Base-by-base conservation (phyloP, 92 coral and sea anemone genomes). In the Porites evermanni region DNA sequence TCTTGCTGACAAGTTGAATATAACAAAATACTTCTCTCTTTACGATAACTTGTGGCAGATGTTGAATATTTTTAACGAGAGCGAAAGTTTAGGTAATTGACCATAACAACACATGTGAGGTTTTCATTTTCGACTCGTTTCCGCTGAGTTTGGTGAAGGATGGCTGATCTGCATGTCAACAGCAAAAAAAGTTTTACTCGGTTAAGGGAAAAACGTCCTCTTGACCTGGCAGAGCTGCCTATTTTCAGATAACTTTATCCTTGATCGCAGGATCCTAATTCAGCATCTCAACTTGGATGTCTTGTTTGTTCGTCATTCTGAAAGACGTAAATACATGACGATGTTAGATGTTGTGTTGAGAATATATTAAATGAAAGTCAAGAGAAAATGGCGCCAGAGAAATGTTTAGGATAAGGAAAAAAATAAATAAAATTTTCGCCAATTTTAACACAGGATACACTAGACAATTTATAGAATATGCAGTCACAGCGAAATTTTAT, bases 251-350 rank as follows among this genome's bases (percentile, higher is more conserved):
- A 38, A 79, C 13, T 12, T 0, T 14, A 67, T 51, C 38, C 20
- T 2, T 65, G 20, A 77, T 63, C 17, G 44, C 3, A 5, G 70
- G 6, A 29, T 52, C 53, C 74, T 70, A 2, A 3, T 13, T 23
- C 50, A 2, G 2, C 2, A 54, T 76, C 6, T 14, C 58, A 20
- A 1, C 13, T 64, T 8, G 11, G 44, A 18, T 44, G 26, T 6
- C 67, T 14, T 10, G 53, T 14, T 70, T 9, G 26, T 54, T 54
- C 21, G 16, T 81, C 86, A 81, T 32, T 81, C 86, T 81, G 78
- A 58, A 81, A 79, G 20, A 81, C 20, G 59, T 8, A 70, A 59
- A 81, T 16, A 56, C 61, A 56, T 14, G 0, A 18, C 8, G 47
- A 70, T 68, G 53, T 56, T 2, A 44, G 29, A 77, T 59, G 6